Evolutionary conservation across 1,140 invertebrate species (phyloP), one percentile per base, ranked within the genome.

Genomic region (Nasonia vitripennis): DNA sequence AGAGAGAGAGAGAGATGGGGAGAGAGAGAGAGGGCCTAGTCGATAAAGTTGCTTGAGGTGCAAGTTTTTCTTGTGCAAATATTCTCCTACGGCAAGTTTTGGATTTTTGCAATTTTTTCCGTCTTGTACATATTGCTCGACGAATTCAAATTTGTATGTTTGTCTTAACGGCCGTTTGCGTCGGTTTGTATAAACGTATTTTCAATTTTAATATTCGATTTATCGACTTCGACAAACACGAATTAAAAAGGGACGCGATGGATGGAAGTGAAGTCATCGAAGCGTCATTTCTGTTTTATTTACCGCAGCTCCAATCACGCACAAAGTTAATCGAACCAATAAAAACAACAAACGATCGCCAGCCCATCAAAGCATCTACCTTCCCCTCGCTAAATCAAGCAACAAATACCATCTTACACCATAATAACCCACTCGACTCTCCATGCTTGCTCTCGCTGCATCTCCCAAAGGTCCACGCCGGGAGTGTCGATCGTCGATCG

Each of bases 401-500:
- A 62, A 62, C 55, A 20, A 62, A 62, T 62, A 62, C 20, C 20
- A n/a, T 62, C 55, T n/a, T 17, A 62, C 55, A 17, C n/a, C 20
- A 27, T 27, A 3, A 62, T 20, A 62, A 62, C 7, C 55, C 17
- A 62, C 55, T 27, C 68, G 68, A 71, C 27, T 27, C 9, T 11
- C 34, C 27, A 2, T 11, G 71, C 20, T n/a, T 73, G 9, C 5
- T 74, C 27, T 31, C 7, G 27, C 1, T 27, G 27, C 23, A 34
- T 31, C 11, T 81, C 5, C 5, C 6, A 17, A n/a, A 62, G 6
- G 5, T 2, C 37, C 12, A 17, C 79, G 2, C 2, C 1, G 20
- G 2, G 31, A 27, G 51, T 23, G 51, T 77, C 73, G 45, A 82
- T 82, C 48, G 27, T 55, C 27, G 51, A 75, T 77, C 45, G 37